These are phyloP conservation scores for Arbacia lixula DNA, from an alignment of 53 echinoderm and acorn worm species.

Conservation along the genomic window DNA sequence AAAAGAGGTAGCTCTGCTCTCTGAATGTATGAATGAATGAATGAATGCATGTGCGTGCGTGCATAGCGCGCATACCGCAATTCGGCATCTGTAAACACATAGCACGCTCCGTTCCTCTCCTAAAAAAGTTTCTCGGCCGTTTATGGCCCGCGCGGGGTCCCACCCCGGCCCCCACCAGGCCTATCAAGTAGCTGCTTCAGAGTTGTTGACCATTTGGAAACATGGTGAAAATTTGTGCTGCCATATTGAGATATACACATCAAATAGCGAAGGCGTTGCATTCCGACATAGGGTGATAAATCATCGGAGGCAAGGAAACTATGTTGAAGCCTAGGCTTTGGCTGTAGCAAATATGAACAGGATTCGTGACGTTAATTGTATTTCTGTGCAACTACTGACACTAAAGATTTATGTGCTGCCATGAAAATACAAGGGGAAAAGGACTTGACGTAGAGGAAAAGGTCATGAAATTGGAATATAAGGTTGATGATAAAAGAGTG, in stretches of 20 bases:
- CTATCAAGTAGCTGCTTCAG: conserved; percentile 27
- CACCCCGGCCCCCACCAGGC: no score
- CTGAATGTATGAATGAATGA: conserved; percentile 15
- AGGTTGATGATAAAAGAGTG: no score
- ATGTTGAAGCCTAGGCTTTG: no score
- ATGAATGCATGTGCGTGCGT: no score
- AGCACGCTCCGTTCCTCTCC: conserved; percentile 18
- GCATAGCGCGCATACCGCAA: background rate
- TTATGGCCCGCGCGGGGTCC: no score
- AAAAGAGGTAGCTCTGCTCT: background rate
- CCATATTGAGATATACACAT: conserved; percentile 54
- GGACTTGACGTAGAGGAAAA: no score
- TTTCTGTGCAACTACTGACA: no score
- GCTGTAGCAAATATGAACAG: no score
- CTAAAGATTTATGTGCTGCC: no score
- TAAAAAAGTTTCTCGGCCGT: conserved; percentile 8
- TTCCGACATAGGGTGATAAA: conserved; percentile 33
- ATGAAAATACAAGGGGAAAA: no score
- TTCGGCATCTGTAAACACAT: conserved; percentile 28
- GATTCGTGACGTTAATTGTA: no score
- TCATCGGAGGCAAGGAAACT: conserved; percentile 5
- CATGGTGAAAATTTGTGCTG: conserved; percentile 30
- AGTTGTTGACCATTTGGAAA: conserved; percentile 28
- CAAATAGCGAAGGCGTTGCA: conserved; percentile 34
- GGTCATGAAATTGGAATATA: no score